Evolutionary conservation across 2,888 invertebrate species (phyloP).

Genomic region (Priocnemis perturbator): DNA sequence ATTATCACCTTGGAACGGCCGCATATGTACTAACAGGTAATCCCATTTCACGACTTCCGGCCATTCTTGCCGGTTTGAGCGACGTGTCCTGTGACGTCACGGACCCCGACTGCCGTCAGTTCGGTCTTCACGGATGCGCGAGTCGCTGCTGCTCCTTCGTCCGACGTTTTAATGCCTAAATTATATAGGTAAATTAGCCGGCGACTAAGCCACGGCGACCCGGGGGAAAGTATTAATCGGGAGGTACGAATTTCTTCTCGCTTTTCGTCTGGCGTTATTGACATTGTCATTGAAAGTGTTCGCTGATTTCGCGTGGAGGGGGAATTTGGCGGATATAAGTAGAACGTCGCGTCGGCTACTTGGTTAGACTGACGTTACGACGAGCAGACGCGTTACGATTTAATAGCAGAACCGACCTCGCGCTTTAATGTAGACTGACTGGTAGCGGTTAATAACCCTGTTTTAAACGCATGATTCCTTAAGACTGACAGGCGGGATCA

Average conservation of each 20-base stretch:
- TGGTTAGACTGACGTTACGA: no score
- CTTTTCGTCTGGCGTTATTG: no score
- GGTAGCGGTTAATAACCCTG: no score
- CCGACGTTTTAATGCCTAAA: constrained; percentile 62
- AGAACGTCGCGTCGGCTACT: no score
- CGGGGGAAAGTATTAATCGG: constrained; percentile 1
- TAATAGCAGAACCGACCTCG: no score
- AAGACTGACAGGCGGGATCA: no score
- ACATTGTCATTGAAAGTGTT: no score
- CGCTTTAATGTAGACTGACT: no score
- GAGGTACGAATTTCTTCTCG: background rate
- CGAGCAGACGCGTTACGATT: no score
- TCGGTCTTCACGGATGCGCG: constrained; percentile 65
- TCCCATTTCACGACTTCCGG: constrained; percentile 74
- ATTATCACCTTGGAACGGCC: constrained; percentile 70
- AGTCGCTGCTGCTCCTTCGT: constrained; percentile 37
- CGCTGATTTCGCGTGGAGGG: no score
- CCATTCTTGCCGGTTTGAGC: constrained; percentile 72
- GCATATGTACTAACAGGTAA: constrained; percentile 66
- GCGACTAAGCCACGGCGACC: background rate
- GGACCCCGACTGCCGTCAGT: constrained; percentile 32
- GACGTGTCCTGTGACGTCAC: constrained; percentile 74
- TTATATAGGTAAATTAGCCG: constrained; percentile 42
- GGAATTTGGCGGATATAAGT: no score
- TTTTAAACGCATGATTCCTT: no score